phyloP scores from a whole-genome alignment of 2,113 vertebrate species.

The Protomyctophum bolini region DNA sequence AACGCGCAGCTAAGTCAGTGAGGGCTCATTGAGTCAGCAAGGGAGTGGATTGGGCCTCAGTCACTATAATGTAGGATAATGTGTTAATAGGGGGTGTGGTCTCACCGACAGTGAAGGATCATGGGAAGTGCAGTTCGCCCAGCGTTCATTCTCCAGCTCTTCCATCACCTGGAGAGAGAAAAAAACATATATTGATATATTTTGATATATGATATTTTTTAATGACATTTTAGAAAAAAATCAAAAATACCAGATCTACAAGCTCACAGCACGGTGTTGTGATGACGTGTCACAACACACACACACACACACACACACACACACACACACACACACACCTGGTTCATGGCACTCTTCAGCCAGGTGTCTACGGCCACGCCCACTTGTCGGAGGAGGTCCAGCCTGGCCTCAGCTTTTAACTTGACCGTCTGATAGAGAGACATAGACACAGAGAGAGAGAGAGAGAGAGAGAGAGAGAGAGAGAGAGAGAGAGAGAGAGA shows the following conservation, averaged over 20 bases:
- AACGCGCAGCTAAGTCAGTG: no score
- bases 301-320: background rate
- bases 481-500: background rate
- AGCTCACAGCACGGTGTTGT: no score
- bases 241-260: no score
- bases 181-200: no score
- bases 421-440: slow-evolving; percentile 84
- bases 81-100: slow-evolving; percentile 3
- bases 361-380: slow-evolving; percentile 96
- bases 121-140: slow-evolving; percentile 89
- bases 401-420: slow-evolving; percentile 94
- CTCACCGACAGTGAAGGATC: slow-evolving; percentile 91
- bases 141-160: slow-evolving; percentile 96
- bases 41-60: no score
- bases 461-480: slow-evolving; percentile 4
- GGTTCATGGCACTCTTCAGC: slow-evolving; percentile 98
- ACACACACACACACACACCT: no score
- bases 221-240: no score
- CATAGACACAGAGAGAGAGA: slow-evolving; percentile 9
- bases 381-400: slow-evolving; percentile 95
- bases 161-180: slow-evolving; percentile 90
- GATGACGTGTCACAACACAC: background rate
- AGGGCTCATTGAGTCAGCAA: no score
- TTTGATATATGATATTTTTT: no score
- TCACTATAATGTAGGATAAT: no score